Percentiles rank a stretch among this genome's conserved stretches.
phyloP scores from a whole-genome alignment of 1,140 invertebrate species.

The Apis florea region DNA sequence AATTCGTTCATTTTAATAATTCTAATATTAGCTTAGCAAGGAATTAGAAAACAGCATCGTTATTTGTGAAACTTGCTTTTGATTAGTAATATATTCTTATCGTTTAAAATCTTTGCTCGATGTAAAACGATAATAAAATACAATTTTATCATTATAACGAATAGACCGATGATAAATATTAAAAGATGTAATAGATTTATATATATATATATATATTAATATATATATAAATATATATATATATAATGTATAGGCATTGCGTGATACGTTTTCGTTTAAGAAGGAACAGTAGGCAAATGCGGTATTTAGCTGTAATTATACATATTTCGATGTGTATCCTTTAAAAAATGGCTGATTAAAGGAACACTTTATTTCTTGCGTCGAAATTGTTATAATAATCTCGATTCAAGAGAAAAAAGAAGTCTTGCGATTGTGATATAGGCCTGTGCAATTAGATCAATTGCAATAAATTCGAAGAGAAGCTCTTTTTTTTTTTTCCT shows the following conservation, averaged over 20 bases:
- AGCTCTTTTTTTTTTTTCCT: background rate
- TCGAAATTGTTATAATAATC: background rate
- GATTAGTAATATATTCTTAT: slow-evolving; percentile 27
- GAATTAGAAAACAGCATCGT: slow-evolving; percentile 33
- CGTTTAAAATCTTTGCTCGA: slow-evolving; percentile 38
- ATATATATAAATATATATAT: slow-evolving; percentile 26
- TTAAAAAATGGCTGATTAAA: slow-evolving; percentile 10
- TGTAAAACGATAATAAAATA: slow-evolving; percentile 68
- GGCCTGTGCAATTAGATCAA: background rate
- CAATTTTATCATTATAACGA: slow-evolving; percentile 42
- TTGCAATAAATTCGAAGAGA: slow-evolving; percentile 1
- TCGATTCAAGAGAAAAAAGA: background rate
- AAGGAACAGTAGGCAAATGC: slow-evolving; percentile 47
- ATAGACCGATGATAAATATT: slow-evolving; percentile 31
- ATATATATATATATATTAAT: slow-evolving; percentile 29
- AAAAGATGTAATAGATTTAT: slow-evolving; percentile 32
- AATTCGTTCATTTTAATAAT: slow-evolving; percentile 31
- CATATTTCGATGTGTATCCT: slow-evolving; percentile 20
- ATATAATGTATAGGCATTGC: slow-evolving; percentile 26
- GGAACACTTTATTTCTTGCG: slow-evolving; percentile 6
- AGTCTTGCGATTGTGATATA: background rate
- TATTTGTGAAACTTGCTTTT: slow-evolving; percentile 1
- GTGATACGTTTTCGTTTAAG: slow-evolving; percentile 43
- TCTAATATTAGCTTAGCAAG: slow-evolving; percentile 28
- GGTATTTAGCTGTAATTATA: slow-evolving; percentile 14